These are phyloP conservation scores for Lymantria monacha DNA, from an alignment of 2,888 invertebrate genomes.

Conservation along the genomic window DNA sequence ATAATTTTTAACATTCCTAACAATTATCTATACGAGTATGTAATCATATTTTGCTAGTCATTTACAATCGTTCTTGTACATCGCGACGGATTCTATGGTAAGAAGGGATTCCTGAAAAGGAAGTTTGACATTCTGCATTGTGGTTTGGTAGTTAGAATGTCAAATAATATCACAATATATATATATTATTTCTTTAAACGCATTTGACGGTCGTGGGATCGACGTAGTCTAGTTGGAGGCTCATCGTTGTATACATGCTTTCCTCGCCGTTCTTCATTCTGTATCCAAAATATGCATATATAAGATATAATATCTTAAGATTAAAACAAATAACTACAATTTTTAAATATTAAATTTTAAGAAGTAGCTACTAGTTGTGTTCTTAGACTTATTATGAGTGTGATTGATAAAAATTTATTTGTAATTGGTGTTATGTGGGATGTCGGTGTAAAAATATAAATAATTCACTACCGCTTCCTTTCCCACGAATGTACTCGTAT, in stretches of 20 bases:
- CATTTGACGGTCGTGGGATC: conserved; percentile 46
- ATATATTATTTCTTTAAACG: conserved; percentile 43
- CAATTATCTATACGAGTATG: not conserved
- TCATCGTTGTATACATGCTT: conserved; percentile 56
- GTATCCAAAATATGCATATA: not conserved
- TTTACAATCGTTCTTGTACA: not conserved
- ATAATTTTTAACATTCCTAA: conserved; percentile 15
- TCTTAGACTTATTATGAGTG: no score
- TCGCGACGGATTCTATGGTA: not conserved
- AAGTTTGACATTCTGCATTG: conserved; percentile 22
- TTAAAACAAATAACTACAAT: no score
- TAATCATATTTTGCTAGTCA: conserved; percentile 2
- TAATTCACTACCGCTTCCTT: no score
- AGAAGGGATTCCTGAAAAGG: not conserved
- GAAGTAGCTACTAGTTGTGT: no score
- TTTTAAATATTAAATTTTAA: no score
- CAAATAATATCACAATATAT: conserved; percentile 14
- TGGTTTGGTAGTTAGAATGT: conserved; percentile 11
- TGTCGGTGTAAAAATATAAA: no score
- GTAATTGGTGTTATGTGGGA: no score
- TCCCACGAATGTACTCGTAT: no score
- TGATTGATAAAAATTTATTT: no score
- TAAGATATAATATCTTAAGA: no score
- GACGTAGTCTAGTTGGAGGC: conserved; percentile 62
- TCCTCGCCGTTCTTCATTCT: conserved; percentile 64